A percentile compares a stretch with the other conserved stretches of the same genome.
Conservation (phyloP, 2,888 invertebrate genomes). For the Tanytarsus gracilentus region DNA sequence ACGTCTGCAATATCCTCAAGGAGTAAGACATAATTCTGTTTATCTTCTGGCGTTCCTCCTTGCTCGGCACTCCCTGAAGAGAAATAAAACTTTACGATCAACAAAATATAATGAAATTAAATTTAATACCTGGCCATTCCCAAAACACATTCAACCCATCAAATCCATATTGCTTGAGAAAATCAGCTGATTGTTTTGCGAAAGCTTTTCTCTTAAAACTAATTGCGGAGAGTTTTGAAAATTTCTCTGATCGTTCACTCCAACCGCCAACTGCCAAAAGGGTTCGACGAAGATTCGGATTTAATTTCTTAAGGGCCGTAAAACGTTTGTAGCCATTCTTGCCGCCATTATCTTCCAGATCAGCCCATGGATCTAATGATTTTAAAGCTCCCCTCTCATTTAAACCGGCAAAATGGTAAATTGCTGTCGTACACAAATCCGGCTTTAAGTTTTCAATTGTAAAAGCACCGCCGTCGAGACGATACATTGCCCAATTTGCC, state of each 20-base stretch:
- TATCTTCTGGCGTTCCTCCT: conserved; percentile 42
- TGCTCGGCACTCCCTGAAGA: conserved; percentile 34
- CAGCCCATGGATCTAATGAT: background rate
- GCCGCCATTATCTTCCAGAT: background rate
- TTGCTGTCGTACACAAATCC: conserved; percentile 4
- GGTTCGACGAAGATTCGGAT: conserved; percentile 41
- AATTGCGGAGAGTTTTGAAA: conserved; percentile 43
- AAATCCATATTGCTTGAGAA: conserved; percentile 42
- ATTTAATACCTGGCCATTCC: conserved; percentile 43
- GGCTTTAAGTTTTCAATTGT: background rate
- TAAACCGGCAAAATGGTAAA: background rate
- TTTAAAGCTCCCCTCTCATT: background rate
- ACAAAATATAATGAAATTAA: too few relatives aligned
- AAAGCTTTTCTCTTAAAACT: conserved; percentile 41
- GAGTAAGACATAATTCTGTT: conserved; percentile 41
- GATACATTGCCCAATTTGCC: background rate
- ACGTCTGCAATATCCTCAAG: conserved; percentile 41
- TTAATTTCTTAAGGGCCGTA: background rate
- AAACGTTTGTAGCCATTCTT: background rate
- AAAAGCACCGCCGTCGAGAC: background rate
- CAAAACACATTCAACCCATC: conserved; percentile 48
- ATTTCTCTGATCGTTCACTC: conserved; percentile 45
- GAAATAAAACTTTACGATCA: background rate
- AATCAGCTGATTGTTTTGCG: conserved; percentile 42
- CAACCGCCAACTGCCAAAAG: conserved; percentile 46